phyloP scores from a whole-genome alignment of 92 coral and sea anemone genomes.

The Heliopora coerulea region DNA sequence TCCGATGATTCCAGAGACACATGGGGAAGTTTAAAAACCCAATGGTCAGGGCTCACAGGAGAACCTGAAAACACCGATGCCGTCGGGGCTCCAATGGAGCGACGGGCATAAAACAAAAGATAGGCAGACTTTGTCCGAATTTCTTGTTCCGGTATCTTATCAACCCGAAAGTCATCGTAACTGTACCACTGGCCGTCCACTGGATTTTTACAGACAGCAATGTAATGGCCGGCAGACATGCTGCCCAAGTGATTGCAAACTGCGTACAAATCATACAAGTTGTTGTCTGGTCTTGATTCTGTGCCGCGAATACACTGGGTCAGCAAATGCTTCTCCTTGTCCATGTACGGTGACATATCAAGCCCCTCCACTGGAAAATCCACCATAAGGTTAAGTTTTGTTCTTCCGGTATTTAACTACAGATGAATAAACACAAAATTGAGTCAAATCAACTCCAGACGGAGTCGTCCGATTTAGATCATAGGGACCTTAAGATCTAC shows the following conservation, averaged over 20 bases:
- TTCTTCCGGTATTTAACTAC: constrained; percentile 74
- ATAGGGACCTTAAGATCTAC: too few species aligned
- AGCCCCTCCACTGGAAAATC: constrained; percentile 70
- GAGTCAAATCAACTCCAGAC: too few species aligned
- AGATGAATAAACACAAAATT: not conserved
- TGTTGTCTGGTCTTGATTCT: constrained; percentile 56
- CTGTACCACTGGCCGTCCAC: constrained; percentile 75
- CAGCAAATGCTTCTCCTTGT: constrained; percentile 48
- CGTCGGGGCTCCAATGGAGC: constrained; percentile 61
- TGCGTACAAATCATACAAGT: constrained; percentile 79
- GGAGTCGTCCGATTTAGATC: too few species aligned
- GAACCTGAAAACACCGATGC: constrained; percentile 65
- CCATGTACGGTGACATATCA: constrained; percentile 81
- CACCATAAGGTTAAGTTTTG: constrained; percentile 85
- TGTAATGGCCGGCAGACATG: constrained; percentile 94
- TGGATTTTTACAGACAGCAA: constrained; percentile 88
- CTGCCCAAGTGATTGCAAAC: constrained; percentile 92
- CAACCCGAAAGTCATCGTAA: constrained; percentile 85
- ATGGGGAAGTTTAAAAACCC: constrained; percentile 75
- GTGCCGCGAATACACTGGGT: constrained; percentile 48
- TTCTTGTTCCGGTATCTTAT: constrained; percentile 43
- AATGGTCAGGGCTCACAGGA: constrained; percentile 67
- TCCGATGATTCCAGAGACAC: constrained; percentile 59
- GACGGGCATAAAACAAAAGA: constrained; percentile 81
- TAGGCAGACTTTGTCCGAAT: constrained; percentile 78